Percentiles rank a stretch among this genome's conserved stretches.
Evolutionary conservation across 2,113 vertebrate species (phyloP).

Genomic region (Aspiorhynchus laticeps): DNA sequence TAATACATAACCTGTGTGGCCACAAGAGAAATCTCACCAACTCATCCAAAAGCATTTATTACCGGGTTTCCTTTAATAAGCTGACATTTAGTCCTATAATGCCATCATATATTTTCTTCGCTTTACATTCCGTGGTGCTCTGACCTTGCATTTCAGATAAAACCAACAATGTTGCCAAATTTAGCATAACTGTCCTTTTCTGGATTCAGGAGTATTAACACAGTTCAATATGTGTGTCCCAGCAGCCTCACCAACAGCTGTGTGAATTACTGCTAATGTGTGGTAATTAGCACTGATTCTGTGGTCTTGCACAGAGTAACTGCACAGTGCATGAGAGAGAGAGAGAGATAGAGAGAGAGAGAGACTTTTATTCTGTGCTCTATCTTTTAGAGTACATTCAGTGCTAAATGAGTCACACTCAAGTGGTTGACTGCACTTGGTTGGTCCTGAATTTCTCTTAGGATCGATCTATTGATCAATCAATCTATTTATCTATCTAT

Average conservation of each 20-base stretch:
- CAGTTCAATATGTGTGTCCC: conserved; percentile 22
- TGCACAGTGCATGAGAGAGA: conserved; percentile 13
- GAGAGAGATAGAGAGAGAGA: conserved; percentile 21
- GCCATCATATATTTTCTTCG: not conserved
- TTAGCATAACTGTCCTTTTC: conserved; percentile 32
- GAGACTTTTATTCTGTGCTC: not conserved
- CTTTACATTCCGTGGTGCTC: conserved; percentile 3
- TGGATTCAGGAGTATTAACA: conserved; percentile 23
- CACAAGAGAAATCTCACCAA: not conserved
- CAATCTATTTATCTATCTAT: not conserved
- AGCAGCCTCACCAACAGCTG: conserved; percentile 52
- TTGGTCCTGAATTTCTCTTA: not conserved
- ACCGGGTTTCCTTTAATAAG: not conserved
- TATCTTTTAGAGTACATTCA: not conserved
- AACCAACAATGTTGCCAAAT: conserved; percentile 20
- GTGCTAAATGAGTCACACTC: conserved; percentile 28
- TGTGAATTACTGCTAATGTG: conserved; percentile 55
- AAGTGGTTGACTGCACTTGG: not conserved
- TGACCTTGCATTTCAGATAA: not conserved
- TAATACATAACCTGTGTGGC: not conserved
- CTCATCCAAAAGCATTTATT: not conserved
- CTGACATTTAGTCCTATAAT: not conserved
- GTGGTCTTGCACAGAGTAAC: conserved; percentile 37
- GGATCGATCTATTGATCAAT: not conserved
- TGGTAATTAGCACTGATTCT: conserved; percentile 57